Base-by-base conservation (phyloP, 1,140 invertebrate species). In the Helicoverpa armigera region DNA sequence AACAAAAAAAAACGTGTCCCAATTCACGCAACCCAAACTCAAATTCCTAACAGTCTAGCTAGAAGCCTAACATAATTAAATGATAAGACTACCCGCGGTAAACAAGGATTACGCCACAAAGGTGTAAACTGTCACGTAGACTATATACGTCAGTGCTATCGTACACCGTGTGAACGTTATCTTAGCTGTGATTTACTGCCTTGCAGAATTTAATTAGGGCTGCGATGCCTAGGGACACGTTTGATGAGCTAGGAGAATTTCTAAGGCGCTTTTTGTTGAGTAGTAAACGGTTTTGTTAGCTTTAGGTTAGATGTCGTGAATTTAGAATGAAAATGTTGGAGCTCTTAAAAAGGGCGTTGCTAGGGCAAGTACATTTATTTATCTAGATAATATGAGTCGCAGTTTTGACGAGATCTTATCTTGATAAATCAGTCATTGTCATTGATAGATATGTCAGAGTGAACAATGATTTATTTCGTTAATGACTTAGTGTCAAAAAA, bases 121-220 rank as follows among this genome's bases (percentile, higher is more conserved):
- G 75, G 75, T 78, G 67, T 72, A 70, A 43, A 73, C 78, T 75
- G 72, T 81, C 80, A 81, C 72, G 80, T 51, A 74, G 61, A 2
- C 35, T 35, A 29, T 63, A 58, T 63, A 69, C 80, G 80, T 76
- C 61, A 81, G 16, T 51, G 51, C 43, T 80, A 80, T 74, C 77
- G 43, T 54, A 51, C 50, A 63, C 51, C 70, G 60, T 60, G 72
- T 72, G 79, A 82, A 76, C 73, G 73, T 82, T 82, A 82, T 80
- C 83, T 82, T 63, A 70, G 5, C 23, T 58, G 78, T 85, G 83
- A 85, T 85, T 82, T 85, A 85, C 82, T 58, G 75, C 78, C 67
- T 18, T 58, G 75, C 58, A 82, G 78, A 76, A 85, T 82, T 82
- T 72, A 78, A 79, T 79, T 79, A 79, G 78, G 78, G 67, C 67